Evolutionary conservation across 35 echinoderm and acorn worm genomes (phyloP), one percentile per base, ranked within the genome.

Genomic region (Lytechinus variegatus): DNA sequence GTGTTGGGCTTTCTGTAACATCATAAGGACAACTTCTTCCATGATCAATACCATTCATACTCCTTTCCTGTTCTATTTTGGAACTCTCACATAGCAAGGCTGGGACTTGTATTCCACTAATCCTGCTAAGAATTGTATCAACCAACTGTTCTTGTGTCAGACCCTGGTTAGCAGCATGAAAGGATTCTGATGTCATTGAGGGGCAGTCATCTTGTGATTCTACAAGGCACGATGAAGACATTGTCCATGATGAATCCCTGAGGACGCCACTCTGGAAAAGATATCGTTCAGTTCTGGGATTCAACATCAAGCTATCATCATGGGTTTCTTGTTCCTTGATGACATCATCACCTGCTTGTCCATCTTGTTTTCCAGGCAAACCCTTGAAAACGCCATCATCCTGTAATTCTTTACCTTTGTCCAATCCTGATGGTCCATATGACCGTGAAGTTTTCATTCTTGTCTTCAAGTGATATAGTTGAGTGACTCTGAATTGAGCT

Each of bases 231-330:
- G 13, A 58, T 58, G 56, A 58, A 58, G 87, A 88, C 87, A 88
- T 5, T 54, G 88, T 28, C 88, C 88, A 90, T 54, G 52, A 90
- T 44, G 88, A 12, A 90, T 90, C 52, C 27, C n/a, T 90, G 10
- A 90, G 28, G 52, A 54, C 16, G 27, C 14, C 10, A 14, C 52
- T 54, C 88, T 90, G 29, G 16, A 90, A 90, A 2, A 90, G 88
- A 90, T 90, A 54, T 52, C 88, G 29, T 29, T 90, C 88, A 14
- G 88, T 90, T 9, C 88, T 28, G 88, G 88, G 88, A 10, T 90
- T 90, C 28, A 54, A 90, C 10, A 90, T 4, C 29, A 90, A 9
- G 4, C 52, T 21, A 27, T 90, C 88, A 90, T 90, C 88, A 44
- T 54, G 29, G 9, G 7, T 90, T 4, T 12, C 52, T 33, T 33